Evolutionary conservation across 2,888 invertebrate species (phyloP), one percentile per base, ranked within the genome.

Genomic region (Bombylius discolor): DNA sequence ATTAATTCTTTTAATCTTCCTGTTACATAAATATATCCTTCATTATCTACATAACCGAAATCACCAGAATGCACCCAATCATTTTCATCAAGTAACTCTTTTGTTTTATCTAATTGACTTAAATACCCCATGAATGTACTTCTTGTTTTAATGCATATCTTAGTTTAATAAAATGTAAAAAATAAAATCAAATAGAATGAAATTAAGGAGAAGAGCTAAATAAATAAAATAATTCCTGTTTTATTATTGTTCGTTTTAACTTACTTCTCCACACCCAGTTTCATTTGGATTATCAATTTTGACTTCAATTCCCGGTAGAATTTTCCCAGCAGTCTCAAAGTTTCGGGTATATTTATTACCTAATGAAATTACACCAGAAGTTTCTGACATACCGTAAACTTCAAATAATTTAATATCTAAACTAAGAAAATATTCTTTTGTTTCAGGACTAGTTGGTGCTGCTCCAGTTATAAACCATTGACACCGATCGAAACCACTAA

Each of bases 61-160:
- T 95, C 95, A 1, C 95, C 95, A 0, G 87, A 85, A 65, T 84
- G 85, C 51, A 95, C 71, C 89, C 90, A 94, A 5, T 89, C 89
- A 0, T 90, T 85, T 0, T 79, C 76, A 63, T 87, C 87, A 9
- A 93, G 70, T 0, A 85, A 71, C 55, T 85, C 88, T 31, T 70
- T 71, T 0, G 91, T 91, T 72, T 90, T 90, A 45, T 81, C 83
- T 13, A 78, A 77, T 39, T 70, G 65, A 56, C 82, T 77, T 36
- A 94, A 76, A 67, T 96, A 96, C 0, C 95, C 95, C 93, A 95
- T 95, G 69, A 90, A 89, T 44, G 88, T 77, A 67, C 90, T 85
- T 34, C 92, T 80, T 11, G 92, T 91, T 54, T 79, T 76, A 79
- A 90, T 81, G 67, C 84, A 82, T 57, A 90, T 77, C 59, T 59